Percentiles rank a stretch among this genome's conserved stretches.
phyloP scores from a whole-genome alignment of 1,140 invertebrate species.

The Drosophila ananassae region DNA sequence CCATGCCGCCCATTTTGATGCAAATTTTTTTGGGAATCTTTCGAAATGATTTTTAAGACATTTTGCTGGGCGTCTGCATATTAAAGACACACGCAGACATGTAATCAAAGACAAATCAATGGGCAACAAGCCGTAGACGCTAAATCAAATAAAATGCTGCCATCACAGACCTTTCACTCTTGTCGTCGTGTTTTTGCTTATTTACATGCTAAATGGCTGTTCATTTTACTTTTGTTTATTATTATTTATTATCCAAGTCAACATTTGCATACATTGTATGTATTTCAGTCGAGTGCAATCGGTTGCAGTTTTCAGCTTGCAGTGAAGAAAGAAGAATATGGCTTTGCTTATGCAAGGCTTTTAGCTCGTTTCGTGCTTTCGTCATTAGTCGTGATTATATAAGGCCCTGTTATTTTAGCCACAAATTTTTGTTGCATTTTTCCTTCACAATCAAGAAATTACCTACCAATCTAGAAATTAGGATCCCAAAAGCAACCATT shows the following conservation, averaged over 20 bases:
- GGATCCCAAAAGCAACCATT: background rate
- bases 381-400: conserved; percentile 63
- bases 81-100: conserved; percentile 13
- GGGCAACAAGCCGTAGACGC: conserved; percentile 42
- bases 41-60: conserved; percentile 46
- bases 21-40: conserved; percentile 54
- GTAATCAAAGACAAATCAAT: conserved; percentile 61
- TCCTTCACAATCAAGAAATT: background rate
- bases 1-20: conserved; percentile 66
- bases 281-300: conserved; percentile 7
- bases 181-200: conserved; percentile 35
- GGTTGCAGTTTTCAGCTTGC: conserved; percentile 52
- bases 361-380: conserved; percentile 57
- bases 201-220: conserved; percentile 69
- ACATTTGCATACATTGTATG: conserved; percentile 50
- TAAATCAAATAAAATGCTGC: conserved; percentile 25
- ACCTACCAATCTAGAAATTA: background rate
- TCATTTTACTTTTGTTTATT: conserved; percentile 35
- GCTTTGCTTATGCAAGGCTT: conserved; percentile 7
- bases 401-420: conserved; percentile 26
- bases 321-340: conserved; percentile 22
- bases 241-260: conserved; percentile 42
- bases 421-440: conserved; percentile 16
- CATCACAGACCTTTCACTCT: conserved; percentile 64
- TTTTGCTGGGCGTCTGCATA: conserved; percentile 38